Percentiles rank a stretch among this genome's conserved stretches.
phyloP scores from a whole-genome alignment of 2,888 invertebrate species.

The Anagyrus pseudococci region DNA sequence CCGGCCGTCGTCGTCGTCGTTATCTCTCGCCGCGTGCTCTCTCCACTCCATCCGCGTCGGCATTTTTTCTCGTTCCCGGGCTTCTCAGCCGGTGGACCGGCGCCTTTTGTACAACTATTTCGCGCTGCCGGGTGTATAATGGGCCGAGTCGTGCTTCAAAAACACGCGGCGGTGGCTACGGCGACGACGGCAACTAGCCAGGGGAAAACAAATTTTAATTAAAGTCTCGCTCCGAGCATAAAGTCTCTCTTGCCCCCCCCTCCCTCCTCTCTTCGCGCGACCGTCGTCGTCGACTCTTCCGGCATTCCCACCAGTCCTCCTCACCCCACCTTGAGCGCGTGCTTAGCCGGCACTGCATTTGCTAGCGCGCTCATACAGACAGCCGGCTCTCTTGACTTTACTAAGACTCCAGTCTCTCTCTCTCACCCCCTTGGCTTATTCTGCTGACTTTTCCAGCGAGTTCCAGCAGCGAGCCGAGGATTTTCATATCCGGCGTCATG shows the following conservation, averaged over 20 bases:
- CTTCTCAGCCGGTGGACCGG: no score
- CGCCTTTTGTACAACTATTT: no score
- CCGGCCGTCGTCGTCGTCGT: no score
- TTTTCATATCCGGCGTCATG: conserved; percentile 43
- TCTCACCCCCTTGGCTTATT: neutral
- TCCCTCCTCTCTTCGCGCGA: neutral
- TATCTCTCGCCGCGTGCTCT: conserved; percentile 17
- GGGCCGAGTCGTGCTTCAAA: conserved; percentile 19
- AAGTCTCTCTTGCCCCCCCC: conserved; percentile 1
- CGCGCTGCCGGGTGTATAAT: no score
- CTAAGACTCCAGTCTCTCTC: no score
- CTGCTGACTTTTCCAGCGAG: conserved; percentile 43
- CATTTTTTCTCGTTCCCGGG: conserved; percentile 5
- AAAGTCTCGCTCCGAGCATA: conserved; percentile 21
- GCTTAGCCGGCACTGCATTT: neutral
- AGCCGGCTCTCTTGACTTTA: neutral
- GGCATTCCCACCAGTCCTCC: neutral
- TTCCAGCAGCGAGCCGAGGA: conserved; percentile 40
- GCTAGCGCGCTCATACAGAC: neutral
- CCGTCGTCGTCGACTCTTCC: neutral
- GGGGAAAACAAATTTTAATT: conserved; percentile 35
- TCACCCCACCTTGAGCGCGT: no score
- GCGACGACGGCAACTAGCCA: conserved; percentile 3
- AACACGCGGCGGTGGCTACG: conserved; percentile 9
- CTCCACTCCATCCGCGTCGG: no score